These are phyloP conservation scores for Drosophila ercepeae DNA, from an alignment of 1,140 invertebrate species.

Conservation along the genomic window DNA sequence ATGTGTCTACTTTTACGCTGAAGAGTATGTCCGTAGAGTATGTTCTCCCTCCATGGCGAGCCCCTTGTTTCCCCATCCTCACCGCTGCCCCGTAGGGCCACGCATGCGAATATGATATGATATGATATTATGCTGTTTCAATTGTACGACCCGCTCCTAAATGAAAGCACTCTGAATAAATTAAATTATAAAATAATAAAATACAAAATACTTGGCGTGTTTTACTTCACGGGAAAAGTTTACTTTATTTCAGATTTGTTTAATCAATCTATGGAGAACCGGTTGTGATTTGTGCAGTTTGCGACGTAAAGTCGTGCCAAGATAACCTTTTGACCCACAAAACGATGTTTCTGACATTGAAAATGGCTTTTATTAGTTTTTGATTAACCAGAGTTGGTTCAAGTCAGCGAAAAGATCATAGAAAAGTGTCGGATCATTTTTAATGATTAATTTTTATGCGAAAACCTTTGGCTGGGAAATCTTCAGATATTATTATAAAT, in stretches of 20 bases:
- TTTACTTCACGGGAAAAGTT: conserved; percentile 8
- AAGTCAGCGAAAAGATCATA: neutral
- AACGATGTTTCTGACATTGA: conserved; percentile 13
- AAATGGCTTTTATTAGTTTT: neutral
- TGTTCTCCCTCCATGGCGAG: conserved; percentile 52
- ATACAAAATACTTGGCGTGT: neutral
- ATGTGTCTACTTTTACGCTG: conserved; percentile 34
- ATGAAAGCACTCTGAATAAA: conserved; percentile 69
- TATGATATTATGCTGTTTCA: conserved; percentile 69
- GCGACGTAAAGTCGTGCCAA: neutral
- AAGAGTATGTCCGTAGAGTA: conserved; percentile 42
- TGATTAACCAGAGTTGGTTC: neutral
- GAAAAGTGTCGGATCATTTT: neutral
- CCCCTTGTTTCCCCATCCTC: conserved; percentile 15
- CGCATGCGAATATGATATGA: conserved; percentile 61
- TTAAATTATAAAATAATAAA: conserved; percentile 72
- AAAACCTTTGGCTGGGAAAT: neutral
- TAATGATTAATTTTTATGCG: neutral
- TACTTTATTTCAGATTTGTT: conserved; percentile 13
- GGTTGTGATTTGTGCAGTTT: conserved; percentile 1
- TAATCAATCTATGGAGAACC: neutral
- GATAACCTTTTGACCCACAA: conserved; percentile 23
- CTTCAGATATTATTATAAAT: no score
- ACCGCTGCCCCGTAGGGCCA: conserved; percentile 12
- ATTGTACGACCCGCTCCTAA: conserved; percentile 46